Evolutionary conservation across 2,113 vertebrate species (phyloP).

Genomic region (Forbesichthys agassizii): DNA sequence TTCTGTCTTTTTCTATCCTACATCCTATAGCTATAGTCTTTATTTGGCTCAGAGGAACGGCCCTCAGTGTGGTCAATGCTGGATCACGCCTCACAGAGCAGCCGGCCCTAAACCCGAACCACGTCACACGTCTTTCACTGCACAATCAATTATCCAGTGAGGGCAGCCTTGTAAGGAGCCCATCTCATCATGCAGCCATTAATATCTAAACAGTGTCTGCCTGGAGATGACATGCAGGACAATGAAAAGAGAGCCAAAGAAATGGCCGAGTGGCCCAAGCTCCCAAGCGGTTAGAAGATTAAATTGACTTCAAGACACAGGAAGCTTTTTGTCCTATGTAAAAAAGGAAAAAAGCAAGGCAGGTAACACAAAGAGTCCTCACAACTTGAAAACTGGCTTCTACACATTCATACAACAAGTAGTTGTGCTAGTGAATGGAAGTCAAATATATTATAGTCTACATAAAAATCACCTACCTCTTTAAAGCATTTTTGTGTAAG

Average conservation of each 20-base stretch:
- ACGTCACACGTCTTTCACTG: slow-evolving; percentile 70
- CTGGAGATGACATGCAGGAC: slow-evolving; percentile 75
- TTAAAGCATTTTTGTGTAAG: too few species aligned
- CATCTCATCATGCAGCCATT: slow-evolving; percentile 78
- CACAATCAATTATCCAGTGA: slow-evolving; percentile 78
- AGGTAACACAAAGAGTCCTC: slow-evolving; percentile 37
- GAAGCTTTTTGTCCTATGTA: slow-evolving; percentile 39
- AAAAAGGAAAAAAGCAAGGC: slow-evolving; percentile 11
- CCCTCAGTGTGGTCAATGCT: slow-evolving; percentile 19
- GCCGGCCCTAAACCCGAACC: slow-evolving; percentile 71
- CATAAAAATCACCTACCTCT: too few species aligned
- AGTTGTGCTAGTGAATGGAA: too few species aligned
- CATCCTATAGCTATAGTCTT: neutral
- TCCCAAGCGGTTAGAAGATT: slow-evolving; percentile 71
- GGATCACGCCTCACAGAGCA: slow-evolving; percentile 20
- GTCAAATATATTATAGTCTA: too few species aligned
- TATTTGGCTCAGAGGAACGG: neutral
- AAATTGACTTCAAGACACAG: slow-evolving; percentile 61
- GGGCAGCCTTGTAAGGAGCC: slow-evolving; percentile 71
- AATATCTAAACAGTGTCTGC: slow-evolving; percentile 78
- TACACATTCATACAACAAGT: too few species aligned
- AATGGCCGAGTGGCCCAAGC: slow-evolving; percentile 58
- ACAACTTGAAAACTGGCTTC: slow-evolving; percentile 17
- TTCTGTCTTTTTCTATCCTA: neutral
- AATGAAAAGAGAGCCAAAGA: slow-evolving; percentile 71